These are phyloP conservation scores for Engraulis encrasicolus DNA, from an alignment of 2,113 vertebrate species.

Conservation along the genomic window DNA sequence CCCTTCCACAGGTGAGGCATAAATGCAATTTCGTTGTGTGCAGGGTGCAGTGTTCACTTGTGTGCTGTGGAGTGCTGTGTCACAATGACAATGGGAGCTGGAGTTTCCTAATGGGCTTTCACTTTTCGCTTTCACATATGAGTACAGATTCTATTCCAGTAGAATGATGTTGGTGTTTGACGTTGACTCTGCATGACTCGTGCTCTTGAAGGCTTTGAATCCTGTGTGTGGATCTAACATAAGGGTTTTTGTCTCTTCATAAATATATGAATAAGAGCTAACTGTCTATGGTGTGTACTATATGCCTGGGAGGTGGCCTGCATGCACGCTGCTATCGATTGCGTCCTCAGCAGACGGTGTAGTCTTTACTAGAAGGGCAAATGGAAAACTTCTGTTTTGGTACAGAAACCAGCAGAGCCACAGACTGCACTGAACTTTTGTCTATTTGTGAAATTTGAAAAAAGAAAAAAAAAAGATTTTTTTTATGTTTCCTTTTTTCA, in stretches of 20 bases:
- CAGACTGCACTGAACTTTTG: background rate
- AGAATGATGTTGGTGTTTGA: background rate
- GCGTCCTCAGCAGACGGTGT: background rate
- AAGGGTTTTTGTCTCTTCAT: background rate
- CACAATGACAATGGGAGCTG: too few species aligned
- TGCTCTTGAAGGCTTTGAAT: background rate
- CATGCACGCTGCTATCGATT: background rate
- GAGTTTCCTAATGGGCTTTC: too few species aligned
- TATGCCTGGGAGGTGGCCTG: background rate
- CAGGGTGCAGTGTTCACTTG: too few species aligned
- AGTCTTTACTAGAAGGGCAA: background rate
- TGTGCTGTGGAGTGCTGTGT: too few species aligned
- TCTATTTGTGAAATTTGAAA: background rate
- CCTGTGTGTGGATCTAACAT: background rate
- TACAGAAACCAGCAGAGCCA: background rate
- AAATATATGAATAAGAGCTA: background rate
- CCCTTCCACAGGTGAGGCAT: too few species aligned
- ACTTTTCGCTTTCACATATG: too few species aligned
- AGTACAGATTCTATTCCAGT: background rate
- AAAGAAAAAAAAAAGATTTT: too few species aligned
- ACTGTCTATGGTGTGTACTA: too few species aligned
- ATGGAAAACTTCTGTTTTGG: background rate
- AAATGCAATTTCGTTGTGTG: too few species aligned
- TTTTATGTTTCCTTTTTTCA: background rate
- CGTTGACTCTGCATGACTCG: background rate